Evolutionary conservation across 2,888 invertebrate species (phyloP).

Genomic region (Drosophila merina): DNA sequence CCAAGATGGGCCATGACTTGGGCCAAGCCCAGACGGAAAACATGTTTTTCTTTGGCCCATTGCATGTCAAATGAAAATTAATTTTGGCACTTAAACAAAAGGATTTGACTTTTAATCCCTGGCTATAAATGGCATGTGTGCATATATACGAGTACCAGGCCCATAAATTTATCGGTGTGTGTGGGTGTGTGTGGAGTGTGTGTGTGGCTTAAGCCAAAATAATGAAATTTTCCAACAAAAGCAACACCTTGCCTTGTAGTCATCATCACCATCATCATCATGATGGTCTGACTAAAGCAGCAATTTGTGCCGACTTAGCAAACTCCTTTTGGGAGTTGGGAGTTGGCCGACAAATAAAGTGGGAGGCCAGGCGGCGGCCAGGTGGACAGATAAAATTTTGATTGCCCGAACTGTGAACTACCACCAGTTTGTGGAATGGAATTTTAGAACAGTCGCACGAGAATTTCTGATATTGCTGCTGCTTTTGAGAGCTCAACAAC

Average conservation of each 20-base stretch:
- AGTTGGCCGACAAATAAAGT: slow-evolving; percentile 1
- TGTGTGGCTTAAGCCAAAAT: slow-evolving; percentile 73
- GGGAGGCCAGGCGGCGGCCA: neutral
- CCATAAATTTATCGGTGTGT: slow-evolving; percentile 53
- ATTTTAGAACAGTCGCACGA: slow-evolving; percentile 28
- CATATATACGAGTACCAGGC: slow-evolving; percentile 41
- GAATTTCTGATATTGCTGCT: slow-evolving; percentile 12
- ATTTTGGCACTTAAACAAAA: slow-evolving; percentile 78
- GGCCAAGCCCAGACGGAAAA: slow-evolving; percentile 52
- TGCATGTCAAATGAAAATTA: slow-evolving; percentile 79
- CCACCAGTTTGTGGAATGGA: slow-evolving; percentile 20
- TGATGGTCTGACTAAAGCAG: slow-evolving; percentile 57
- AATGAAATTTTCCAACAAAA: slow-evolving; percentile 77
- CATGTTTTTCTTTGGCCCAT: slow-evolving; percentile 68
- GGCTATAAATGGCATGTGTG: slow-evolving; percentile 78
- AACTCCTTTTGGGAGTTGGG: slow-evolving; percentile 38
- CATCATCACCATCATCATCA: slow-evolving; percentile 35
- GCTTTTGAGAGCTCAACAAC: neutral
- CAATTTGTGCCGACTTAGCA: slow-evolving; percentile 68
- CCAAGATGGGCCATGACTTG: slow-evolving; percentile 35
- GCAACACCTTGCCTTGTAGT: slow-evolving; percentile 66
- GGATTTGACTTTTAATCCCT: slow-evolving; percentile 79
- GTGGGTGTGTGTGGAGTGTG: slow-evolving; percentile 12
- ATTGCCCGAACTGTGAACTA: slow-evolving; percentile 28
- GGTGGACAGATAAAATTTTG: slow-evolving; percentile 9